Evolutionary conservation across 2,797 vertebrate genomes (phyloP).

Genomic region (Gymnoscopelus braueri): DNA sequence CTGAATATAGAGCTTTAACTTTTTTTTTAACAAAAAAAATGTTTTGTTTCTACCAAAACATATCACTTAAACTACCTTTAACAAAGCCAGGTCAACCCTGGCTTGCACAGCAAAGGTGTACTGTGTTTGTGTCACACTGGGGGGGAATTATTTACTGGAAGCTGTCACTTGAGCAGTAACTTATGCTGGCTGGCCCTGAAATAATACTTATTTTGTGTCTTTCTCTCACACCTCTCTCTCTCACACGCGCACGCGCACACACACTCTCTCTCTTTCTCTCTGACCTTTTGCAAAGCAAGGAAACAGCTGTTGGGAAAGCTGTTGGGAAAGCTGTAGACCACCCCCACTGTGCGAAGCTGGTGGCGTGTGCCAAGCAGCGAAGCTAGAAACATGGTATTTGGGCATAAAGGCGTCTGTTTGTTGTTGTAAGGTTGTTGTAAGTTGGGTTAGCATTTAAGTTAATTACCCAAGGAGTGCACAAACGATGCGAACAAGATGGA

Average conservation of each 20-base stretch:
- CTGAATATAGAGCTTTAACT: too few relatives aligned
- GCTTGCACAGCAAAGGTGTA: conserved; percentile 19
- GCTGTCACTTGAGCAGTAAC: conserved; percentile 38
- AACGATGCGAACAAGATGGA: not conserved
- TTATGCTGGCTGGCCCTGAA: conserved; percentile 32
- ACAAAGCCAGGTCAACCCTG: conserved; percentile 5
- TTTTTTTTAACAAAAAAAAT: too few relatives aligned
- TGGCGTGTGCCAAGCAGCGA: conserved; percentile 24
- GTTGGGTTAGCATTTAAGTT: not conserved
- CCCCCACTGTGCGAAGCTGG: conserved; percentile 23
- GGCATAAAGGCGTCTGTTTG: conserved; percentile 1
- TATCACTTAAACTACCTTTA: too few relatives aligned
- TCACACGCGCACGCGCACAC: too few relatives aligned
- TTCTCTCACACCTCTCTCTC: conserved; percentile 4
- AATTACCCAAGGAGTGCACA: not conserved
- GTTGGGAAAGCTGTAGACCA: conserved; percentile 32
- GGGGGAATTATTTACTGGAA: conserved; percentile 23
- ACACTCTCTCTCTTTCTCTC: conserved; percentile 4
- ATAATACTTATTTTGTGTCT: conserved; percentile 40
- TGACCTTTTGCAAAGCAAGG: conserved; percentile 52
- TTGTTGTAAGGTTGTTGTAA: not conserved
- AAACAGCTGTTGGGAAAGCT: conserved; percentile 55
- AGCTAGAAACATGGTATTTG: conserved; percentile 21
- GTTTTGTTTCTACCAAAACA: too few relatives aligned
- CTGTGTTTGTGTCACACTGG: conserved; percentile 18